Conservation (phyloP, 2,797 vertebrate species). For the Simalia tracyae region DNA sequence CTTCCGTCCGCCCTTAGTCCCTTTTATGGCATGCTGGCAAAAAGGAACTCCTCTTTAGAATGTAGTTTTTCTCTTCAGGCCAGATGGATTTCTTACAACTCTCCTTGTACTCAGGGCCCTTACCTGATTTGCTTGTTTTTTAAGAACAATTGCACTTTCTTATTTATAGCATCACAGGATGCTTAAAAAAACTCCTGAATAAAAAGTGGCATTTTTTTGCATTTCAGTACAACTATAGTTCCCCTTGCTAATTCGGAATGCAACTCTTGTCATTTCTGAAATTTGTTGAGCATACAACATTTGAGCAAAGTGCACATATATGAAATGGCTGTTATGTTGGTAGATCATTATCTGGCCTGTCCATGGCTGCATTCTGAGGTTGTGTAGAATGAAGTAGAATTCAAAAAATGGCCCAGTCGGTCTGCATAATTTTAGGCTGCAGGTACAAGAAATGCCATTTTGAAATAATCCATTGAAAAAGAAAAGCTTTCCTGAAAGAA, state of each 20-base stretch:
- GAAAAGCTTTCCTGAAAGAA: not conserved
- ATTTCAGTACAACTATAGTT: not conserved
- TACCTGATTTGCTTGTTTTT: not conserved
- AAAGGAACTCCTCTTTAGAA: conserved; percentile 85
- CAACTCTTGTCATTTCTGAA: not conserved
- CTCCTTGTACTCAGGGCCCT: not conserved
- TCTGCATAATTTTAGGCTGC: not conserved
- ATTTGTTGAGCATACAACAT: not conserved
- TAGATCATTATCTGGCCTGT: not conserved
- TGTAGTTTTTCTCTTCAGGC: conserved; percentile 68
- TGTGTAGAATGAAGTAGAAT: not conserved
- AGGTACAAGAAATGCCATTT: not conserved
- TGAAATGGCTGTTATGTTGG: not conserved
- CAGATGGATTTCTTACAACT: conserved; percentile 35
- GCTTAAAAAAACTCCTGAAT: not conserved
- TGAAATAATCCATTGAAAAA: not conserved
- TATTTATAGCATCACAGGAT: not conserved
- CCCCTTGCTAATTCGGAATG: not conserved
- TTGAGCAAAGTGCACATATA: not conserved
- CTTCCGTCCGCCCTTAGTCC: conserved; percentile 48
- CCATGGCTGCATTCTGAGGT: not conserved
- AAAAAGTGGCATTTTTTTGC: not conserved
- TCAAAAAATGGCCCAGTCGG: not conserved
- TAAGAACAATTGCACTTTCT: not conserved
- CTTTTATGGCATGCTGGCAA: conserved; percentile 86